Base-by-base conservation (phyloP, 2,113 vertebrate species). In the Platichthys flesus region DNA sequence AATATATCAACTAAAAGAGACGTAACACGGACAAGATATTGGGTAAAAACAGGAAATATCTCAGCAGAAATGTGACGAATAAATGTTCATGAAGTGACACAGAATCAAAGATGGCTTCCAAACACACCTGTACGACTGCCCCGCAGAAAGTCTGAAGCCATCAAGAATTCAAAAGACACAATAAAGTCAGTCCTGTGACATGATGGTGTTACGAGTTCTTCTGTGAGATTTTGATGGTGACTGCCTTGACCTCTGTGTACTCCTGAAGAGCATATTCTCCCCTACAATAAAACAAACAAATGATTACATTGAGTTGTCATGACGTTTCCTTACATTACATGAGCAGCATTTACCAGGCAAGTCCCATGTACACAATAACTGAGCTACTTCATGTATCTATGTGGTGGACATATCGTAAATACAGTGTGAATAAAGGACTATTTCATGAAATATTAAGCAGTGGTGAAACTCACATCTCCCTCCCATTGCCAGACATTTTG, bases 401-500 rank as follows among this genome's bases (percentile, higher is more conserved):
- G 9, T 37, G 35, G 35, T 37, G 35, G 35, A 37, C 35, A 37
- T 9, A 37, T 8, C 9, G 35, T 37, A 37, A 59, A 45, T 28
- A 26, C 21, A 72, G 37, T 3, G 15, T 13, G 12, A 21, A 31
- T 26, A 73, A 62, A 61, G 40, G 16, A 4, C 28, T 45, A 31
- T 24, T 61, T 18, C 21, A 81, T 66, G 9, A 67, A 0, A 64
- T 13, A 57, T 58, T 16, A 47, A 42, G 12, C 40, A 42, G 12
- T 2, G 40, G 40, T 9, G 31, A 2, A 31, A 86, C 96, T 97
- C 93, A 97, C 96, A 97, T 45, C 92, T 97, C 96, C 84, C 96
- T 88, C 35, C 96, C 96, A 81, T 97, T 97, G 87, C 96, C 96
- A 80, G 96, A 97, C 96, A 97, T 97, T 87, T 97, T 97, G 92